Percentiles rank a stretch among this genome's conserved stretches.
These are phyloP conservation scores for Intoshia linei DNA, from an alignment of 1,140 invertebrate species.

Conservation along the genomic window DNA sequence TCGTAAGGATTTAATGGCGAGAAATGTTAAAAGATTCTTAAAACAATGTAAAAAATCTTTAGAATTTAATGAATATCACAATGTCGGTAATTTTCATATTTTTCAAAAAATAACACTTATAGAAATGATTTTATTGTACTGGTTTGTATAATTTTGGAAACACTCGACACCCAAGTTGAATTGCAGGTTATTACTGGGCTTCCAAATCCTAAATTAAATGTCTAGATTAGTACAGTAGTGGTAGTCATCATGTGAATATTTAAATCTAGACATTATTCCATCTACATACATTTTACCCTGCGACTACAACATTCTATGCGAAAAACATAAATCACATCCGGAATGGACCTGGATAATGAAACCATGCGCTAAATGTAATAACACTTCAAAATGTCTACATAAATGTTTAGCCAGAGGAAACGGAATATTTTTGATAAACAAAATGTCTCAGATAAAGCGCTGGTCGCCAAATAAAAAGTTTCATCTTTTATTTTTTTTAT, in stretches of 20 bases:
- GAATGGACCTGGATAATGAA: conserved; percentile 88
- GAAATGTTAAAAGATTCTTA: conserved; percentile 67
- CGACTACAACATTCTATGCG: conserved; percentile 71
- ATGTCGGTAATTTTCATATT: background rate
- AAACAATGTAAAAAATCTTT: conserved; percentile 44
- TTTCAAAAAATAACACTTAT: background rate
- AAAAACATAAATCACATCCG: conserved; percentile 57
- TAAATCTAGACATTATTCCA: conserved; percentile 41
- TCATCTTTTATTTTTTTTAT: too few relatives aligned
- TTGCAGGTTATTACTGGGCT: too few relatives aligned
- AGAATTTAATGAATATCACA: background rate
- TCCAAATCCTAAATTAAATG: background rate
- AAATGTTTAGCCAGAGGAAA: conserved; percentile 20
- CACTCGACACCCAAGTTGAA: too few relatives aligned
- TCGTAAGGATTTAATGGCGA: conserved; percentile 62
- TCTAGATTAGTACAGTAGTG: background rate
- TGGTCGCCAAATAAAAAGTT: conserved; percentile 26
- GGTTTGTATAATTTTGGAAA: background rate
- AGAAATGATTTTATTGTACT: background rate
- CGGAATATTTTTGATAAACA: conserved; percentile 31
- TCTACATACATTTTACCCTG: conserved; percentile 63
- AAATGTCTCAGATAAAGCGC: conserved; percentile 26
- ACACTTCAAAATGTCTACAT: background rate
- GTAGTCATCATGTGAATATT: background rate
- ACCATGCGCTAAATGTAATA: conserved; percentile 36